Conservation (phyloP, 2,113 vertebrate species). For the Lasiurus borealis region DNA sequence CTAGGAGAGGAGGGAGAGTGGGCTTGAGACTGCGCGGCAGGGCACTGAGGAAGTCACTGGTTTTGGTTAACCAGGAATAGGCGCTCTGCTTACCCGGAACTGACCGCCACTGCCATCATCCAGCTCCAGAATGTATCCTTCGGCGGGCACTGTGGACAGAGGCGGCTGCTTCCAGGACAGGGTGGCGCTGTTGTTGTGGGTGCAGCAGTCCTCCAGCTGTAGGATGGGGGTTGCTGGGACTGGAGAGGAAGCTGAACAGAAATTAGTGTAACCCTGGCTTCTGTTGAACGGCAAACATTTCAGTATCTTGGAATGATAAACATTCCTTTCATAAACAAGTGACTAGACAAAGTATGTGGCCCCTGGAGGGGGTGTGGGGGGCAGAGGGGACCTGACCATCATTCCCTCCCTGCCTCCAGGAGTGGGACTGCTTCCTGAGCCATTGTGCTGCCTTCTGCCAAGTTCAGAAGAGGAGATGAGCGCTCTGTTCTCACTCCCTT, state of each 20-base stretch:
- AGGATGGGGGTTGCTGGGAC: slow-evolving; percentile 97
- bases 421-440: neutral
- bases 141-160: slow-evolving; percentile 94
- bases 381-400: no score
- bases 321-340: neutral
- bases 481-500: neutral
- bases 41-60: neutral
- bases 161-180: slow-evolving; percentile 99
- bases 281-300: neutral
- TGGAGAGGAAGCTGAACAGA: slow-evolving; percentile 89
- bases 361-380: fast-evolving
- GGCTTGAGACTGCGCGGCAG: neutral
- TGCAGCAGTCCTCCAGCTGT: slow-evolving; percentile 98
- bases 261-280: slow-evolving; percentile 83
- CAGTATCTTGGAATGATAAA: neutral
- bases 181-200: slow-evolving; percentile 98
- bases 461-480: neutral
- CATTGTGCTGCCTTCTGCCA: neutral
- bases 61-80: neutral
- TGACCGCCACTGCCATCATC: slow-evolving; percentile 97
- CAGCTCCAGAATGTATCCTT: slow-evolving; percentile 98
- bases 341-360: neutral
- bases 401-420: neutral
- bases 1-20: neutral
- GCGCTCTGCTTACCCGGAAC: slow-evolving; percentile 92